phyloP scores from a whole-genome alignment of 2,888 invertebrate genomes.

The Silvanus unidentatus region DNA sequence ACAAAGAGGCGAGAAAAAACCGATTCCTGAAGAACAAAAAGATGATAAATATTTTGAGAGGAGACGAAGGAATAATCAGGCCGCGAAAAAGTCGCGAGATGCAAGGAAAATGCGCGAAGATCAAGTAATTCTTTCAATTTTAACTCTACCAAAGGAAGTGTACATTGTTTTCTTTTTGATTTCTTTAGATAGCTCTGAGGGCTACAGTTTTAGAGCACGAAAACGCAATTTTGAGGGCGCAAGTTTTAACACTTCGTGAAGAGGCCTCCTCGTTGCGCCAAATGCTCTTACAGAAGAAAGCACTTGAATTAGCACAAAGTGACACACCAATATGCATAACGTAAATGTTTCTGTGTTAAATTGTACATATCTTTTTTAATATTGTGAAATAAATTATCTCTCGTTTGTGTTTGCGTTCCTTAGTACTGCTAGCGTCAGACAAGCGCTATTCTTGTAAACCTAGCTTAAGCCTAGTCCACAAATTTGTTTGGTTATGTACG shows the following conservation, averaged over 20 bases:
- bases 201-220: constrained; percentile 83
- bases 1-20: constrained; percentile 75
- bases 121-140: too few species aligned
- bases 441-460: too few species aligned
- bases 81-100: constrained; percentile 87
- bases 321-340: constrained; percentile 8
- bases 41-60: constrained; percentile 88
- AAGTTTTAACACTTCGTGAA: constrained; percentile 72
- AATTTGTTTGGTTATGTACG: too few species aligned
- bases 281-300: constrained; percentile 52
- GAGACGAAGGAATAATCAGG: constrained; percentile 80
- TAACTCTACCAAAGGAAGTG: too few species aligned
- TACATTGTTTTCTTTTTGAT: too few species aligned
- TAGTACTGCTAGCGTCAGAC: too few species aligned
- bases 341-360: constrained; percentile 4
- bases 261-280: constrained; percentile 68
- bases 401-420: too few species aligned
- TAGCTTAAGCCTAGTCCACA: too few species aligned
- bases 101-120: constrained; percentile 83
- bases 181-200: constrained; percentile 67
- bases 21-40: constrained; percentile 81
- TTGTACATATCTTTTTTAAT: neutral
- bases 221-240: constrained; percentile 78
- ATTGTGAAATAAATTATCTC: neutral
- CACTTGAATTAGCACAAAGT: constrained; percentile 29